Percentiles rank a stretch among this genome's conserved stretches.
Evolutionary conservation across 35 echinoderm and acorn worm species (phyloP).

Genomic region (Heliocidaris tuberculata): DNA sequence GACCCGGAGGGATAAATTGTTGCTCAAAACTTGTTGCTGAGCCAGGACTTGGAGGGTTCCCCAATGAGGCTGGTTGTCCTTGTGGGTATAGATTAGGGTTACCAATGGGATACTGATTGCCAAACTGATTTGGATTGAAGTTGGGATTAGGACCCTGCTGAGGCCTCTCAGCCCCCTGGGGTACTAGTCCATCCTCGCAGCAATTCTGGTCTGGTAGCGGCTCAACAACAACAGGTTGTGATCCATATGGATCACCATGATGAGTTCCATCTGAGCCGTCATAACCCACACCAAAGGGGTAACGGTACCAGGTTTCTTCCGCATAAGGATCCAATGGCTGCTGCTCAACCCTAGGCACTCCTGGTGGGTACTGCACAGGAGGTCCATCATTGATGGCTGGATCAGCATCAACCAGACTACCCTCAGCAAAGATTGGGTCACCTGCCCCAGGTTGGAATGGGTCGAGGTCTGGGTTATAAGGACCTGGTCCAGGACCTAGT

Average conservation of each 20-base stretch:
- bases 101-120: background rate
- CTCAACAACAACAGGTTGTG: background rate
- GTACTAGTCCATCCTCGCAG: slow-evolving; percentile 18
- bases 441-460: slow-evolving; percentile 22
- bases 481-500: slow-evolving; percentile 7
- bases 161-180: background rate
- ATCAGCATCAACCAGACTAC: slow-evolving; percentile 29
- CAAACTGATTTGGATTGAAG: slow-evolving; percentile 13
- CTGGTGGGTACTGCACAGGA: background rate
- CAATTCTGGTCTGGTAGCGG: slow-evolving; percentile 18
- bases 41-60: background rate
- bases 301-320: slow-evolving; percentile 20
- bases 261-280: slow-evolving; percentile 4
- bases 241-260: background rate
- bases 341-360: slow-evolving; percentile 9
- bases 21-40: background rate
- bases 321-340: slow-evolving; percentile 25
- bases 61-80: background rate
- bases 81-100: slow-evolving; percentile 3
- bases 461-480: background rate
- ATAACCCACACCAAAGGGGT: slow-evolving; percentile 24
- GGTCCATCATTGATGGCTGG: slow-evolving; percentile 24
- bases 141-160: background rate
- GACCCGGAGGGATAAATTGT: background rate
- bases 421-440: slow-evolving; percentile 6